phyloP scores from a whole-genome alignment of 2,888 invertebrate species.

The Platycheirus albimanus region DNA sequence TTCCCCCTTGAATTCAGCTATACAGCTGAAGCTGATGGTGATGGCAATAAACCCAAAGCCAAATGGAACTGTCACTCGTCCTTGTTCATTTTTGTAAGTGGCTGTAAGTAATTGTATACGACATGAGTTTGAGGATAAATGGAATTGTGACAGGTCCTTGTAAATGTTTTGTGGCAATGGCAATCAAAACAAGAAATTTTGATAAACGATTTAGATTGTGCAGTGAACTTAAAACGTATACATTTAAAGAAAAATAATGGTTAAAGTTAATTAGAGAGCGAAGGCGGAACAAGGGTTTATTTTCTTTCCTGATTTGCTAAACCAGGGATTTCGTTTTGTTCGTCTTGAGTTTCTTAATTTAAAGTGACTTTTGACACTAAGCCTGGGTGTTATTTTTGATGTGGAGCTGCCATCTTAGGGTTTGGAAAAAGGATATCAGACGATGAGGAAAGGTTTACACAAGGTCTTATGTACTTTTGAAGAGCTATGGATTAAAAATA shows the following conservation, averaged over 20 bases:
- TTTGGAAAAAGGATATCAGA: no score
- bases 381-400: no score
- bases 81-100: conserved; percentile 57
- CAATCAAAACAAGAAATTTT: conserved; percentile 55
- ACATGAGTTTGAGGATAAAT: conserved; percentile 50
- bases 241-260: conserved; percentile 12
- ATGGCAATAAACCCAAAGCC: conserved; percentile 2
- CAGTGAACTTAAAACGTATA: neutral
- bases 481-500: no score
- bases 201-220: conserved; percentile 52
- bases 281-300: neutral
- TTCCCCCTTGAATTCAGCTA: neutral
- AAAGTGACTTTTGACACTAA: no score
- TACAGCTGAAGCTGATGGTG: neutral
- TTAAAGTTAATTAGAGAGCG: neutral
- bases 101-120: conserved; percentile 57
- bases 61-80: conserved; percentile 27
- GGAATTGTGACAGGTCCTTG: conserved; percentile 56
- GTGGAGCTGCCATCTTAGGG: no score
- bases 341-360: neutral
- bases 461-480: no score
- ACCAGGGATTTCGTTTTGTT: neutral
- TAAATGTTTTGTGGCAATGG: conserved; percentile 43
- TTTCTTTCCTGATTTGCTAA: neutral
- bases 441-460: no score